Conservation (phyloP, 2,797 vertebrate genomes). For the Rhabdophis nuchalis region DNA sequence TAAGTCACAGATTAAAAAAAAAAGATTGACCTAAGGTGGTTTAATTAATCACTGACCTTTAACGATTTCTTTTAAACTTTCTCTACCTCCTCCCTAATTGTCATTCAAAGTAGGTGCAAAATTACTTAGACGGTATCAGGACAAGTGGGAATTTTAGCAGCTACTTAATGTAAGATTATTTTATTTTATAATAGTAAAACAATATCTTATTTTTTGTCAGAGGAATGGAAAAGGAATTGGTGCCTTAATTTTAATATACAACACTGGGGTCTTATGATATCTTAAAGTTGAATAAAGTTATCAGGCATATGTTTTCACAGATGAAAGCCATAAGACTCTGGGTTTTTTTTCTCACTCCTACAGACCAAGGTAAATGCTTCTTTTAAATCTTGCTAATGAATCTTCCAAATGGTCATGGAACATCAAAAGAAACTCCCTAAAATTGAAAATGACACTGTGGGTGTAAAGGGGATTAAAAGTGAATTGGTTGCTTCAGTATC, state of each 20-base stretch:
- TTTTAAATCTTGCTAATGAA: neutral
- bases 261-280: neutral
- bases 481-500: neutral
- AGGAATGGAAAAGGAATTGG: neutral
- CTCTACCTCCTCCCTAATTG: neutral
- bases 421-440: neutral
- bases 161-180: neutral
- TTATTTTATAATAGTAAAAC: neutral
- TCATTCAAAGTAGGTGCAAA: neutral
- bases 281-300: neutral
- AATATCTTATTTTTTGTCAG: neutral
- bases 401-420: neutral
- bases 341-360: neutral
- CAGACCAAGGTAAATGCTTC: neutral
- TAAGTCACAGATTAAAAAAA: neutral
- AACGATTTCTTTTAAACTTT: neutral
- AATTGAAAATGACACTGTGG: neutral
- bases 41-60: neutral
- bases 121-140: neutral
- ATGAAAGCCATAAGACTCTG: neutral
- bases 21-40: neutral
- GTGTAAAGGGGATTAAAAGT: conserved; percentile 5
- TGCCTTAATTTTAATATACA: neutral
- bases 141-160: neutral
- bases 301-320: neutral